Evolutionary conservation across 2,888 invertebrate species (phyloP).

Genomic region (Xylocampa areola): DNA sequence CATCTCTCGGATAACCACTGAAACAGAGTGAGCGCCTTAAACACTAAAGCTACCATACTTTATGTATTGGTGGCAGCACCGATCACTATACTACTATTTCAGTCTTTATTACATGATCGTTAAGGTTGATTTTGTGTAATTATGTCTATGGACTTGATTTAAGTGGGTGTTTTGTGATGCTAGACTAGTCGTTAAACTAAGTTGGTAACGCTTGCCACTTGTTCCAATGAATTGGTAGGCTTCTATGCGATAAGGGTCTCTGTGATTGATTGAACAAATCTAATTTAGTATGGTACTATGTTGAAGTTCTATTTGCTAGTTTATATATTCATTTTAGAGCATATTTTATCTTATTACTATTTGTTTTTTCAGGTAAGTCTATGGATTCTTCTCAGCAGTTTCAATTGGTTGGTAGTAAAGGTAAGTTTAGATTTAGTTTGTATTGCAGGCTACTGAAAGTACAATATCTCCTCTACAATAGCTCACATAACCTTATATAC

Average conservation of each 20-base stretch:
- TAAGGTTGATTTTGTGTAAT: slow-evolving; percentile 2
- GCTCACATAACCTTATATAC: background rate
- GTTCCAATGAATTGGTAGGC: too few relatives aligned
- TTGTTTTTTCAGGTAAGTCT: slow-evolving; percentile 27
- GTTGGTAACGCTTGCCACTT: too few relatives aligned
- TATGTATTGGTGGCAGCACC: slow-evolving; percentile 40
- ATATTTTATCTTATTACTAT: too few relatives aligned
- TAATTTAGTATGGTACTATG: too few relatives aligned
- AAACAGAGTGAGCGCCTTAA: slow-evolving; percentile 12
- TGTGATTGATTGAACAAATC: too few relatives aligned
- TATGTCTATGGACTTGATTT: background rate
- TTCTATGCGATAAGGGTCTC: too few relatives aligned
- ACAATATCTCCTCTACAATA: background rate
- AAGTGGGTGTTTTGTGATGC: background rate
- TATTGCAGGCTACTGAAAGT: background rate
- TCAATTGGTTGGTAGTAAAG: background rate
- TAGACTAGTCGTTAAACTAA: too few relatives aligned
- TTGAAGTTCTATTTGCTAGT: too few relatives aligned
- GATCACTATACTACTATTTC: background rate
- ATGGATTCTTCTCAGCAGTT: background rate
- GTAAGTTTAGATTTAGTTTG: slow-evolving; percentile 6
- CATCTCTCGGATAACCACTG: slow-evolving; percentile 41
- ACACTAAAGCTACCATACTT: slow-evolving; percentile 15
- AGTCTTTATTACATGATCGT: rapidly evolving
- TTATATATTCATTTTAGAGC: too few relatives aligned